Conservation (phyloP, 2,797 vertebrate genomes). For the Myotis pilosus region DNA sequence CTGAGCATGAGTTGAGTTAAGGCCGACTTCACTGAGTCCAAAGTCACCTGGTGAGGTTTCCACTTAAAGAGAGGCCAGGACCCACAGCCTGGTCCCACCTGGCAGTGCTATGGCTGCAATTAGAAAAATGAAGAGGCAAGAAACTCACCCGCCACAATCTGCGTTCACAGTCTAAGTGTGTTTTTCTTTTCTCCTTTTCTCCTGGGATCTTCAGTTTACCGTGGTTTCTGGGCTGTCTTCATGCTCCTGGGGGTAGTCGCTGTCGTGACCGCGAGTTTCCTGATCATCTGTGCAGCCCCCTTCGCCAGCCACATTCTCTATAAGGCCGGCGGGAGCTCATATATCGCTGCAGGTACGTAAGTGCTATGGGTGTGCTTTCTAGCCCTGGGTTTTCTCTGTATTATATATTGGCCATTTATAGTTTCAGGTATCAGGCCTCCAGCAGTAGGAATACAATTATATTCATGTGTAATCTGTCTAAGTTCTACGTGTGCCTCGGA, state of each 20-base stretch:
- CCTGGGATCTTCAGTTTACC: constrained; percentile 89
- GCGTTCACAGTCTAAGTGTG: constrained; percentile 41
- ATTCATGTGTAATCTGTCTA: neutral
- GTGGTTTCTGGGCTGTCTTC: constrained; percentile 96
- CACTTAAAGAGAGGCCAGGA: neutral
- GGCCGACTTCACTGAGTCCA: neutral
- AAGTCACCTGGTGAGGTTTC: constrained; percentile 45
- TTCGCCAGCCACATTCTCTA: constrained; percentile 93
- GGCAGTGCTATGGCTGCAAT: constrained; percentile 28
- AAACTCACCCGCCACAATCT: neutral
- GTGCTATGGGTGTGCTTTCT: neutral
- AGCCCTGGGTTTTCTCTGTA: fast-evolving
- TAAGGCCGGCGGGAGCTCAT: constrained; percentile 94
- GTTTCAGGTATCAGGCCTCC: neutral
- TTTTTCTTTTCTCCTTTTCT: constrained; percentile 23
- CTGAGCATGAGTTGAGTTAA: neutral
- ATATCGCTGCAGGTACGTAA: constrained; percentile 90
- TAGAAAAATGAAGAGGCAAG: constrained; percentile 26
- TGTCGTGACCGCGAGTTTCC: constrained; percentile 89
- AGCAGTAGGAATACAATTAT: neutral
- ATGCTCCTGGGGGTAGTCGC: constrained; percentile 93
- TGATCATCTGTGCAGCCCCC: constrained; percentile 97
- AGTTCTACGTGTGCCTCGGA: neutral
- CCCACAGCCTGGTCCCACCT: neutral
- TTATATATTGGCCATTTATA: neutral